phyloP scores from a whole-genome alignment of 2,888 invertebrate species.

The Melipona bicolor region DNA sequence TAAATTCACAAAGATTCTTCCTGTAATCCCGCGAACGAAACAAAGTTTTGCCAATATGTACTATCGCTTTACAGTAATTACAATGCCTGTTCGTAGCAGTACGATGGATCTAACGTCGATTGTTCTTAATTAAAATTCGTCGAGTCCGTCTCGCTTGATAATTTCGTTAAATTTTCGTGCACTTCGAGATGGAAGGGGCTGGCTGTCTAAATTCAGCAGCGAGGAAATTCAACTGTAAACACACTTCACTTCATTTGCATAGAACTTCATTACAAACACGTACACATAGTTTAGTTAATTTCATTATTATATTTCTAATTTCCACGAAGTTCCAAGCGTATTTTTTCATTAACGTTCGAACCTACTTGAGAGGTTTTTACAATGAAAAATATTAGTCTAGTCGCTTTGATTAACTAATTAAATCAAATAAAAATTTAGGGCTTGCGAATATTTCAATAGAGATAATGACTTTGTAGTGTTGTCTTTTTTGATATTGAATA shows the following conservation, averaged over 20 bases:
- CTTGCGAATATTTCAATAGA: no score
- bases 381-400: not conserved
- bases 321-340: not conserved
- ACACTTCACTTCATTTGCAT: conserved; percentile 17
- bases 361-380: not conserved
- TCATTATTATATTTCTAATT: not conserved
- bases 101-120: not conserved
- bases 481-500: no score
- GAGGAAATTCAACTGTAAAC: not conserved
- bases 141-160: not conserved
- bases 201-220: not conserved
- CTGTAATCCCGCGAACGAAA: not conserved
- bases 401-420: not conserved
- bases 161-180: conserved; percentile 9
- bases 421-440: no score
- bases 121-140: conserved; percentile 31
- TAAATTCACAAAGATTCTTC: not conserved
- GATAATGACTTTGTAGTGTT: no score
- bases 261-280: conserved; percentile 7
- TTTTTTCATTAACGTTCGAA: not conserved
- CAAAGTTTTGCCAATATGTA: not conserved
- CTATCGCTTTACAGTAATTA: not conserved
- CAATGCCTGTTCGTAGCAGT: not conserved
- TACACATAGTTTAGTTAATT: not conserved
- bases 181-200: not conserved